Evolutionary conservation across 2,888 invertebrate species (phyloP).

Genomic region (Augiades crinisus): DNA sequence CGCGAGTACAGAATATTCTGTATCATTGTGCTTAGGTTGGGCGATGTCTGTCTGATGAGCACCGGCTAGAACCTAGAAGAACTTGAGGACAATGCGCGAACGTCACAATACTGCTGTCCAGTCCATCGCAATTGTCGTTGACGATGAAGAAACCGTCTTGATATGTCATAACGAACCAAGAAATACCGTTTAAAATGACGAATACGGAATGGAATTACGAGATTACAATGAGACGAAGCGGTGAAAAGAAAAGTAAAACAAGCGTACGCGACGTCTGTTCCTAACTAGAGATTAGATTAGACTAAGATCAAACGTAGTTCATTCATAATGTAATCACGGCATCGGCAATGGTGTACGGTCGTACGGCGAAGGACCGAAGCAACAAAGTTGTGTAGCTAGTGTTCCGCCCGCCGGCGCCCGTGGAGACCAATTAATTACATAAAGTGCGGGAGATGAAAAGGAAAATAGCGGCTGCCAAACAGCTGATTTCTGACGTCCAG

Average conservation of each 20-base stretch:
- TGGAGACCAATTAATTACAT: constrained; percentile 70
- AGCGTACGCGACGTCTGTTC: constrained; percentile 27
- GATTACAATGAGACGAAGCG: neutral
- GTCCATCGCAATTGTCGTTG: constrained; percentile 30
- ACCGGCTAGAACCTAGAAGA: constrained; percentile 25
- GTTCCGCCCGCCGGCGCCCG: constrained; percentile 54
- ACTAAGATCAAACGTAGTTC: constrained; percentile 45
- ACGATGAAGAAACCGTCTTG: constrained; percentile 32
- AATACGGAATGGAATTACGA: constrained; percentile 7
- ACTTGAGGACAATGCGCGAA: constrained; percentile 21
- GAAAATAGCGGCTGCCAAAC: constrained; percentile 62
- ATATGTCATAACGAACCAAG: constrained; percentile 34
- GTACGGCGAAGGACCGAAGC: constrained; percentile 44
- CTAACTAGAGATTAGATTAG: constrained; percentile 29
- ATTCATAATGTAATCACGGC: constrained; percentile 61
- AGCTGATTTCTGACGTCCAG: constrained; percentile 68
- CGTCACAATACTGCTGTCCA: constrained; percentile 28
- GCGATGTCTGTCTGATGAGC: neutral
- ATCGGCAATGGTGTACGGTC: constrained; percentile 37
- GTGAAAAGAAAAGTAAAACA: constrained; percentile 20
- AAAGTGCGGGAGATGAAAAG: constrained; percentile 72
- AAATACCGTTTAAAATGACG: constrained; percentile 18
- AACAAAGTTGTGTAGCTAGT: constrained; percentile 50
- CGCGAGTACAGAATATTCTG: constrained; percentile 7
- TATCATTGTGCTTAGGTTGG: neutral